Evolutionary conservation across 2,113 vertebrate species (phyloP).

Genomic region (Scortum barcoo): DNA sequence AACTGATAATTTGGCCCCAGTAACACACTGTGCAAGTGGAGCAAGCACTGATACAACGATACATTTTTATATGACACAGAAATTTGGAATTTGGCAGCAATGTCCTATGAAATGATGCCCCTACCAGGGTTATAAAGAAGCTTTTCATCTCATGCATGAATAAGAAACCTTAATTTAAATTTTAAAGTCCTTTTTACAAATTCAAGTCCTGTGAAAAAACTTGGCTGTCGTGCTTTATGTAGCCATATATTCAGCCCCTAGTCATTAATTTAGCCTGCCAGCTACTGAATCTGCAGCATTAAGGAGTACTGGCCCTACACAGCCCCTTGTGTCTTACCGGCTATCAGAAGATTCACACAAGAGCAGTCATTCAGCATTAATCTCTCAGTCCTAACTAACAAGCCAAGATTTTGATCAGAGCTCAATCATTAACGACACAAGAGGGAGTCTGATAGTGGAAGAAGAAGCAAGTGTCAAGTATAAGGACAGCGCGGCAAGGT

Average conservation of each 20-base stretch:
- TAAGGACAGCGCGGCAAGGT: neutral
- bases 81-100: constrained; percentile 30
- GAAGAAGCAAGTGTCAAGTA: constrained; percentile 9
- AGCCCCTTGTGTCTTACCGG: constrained; percentile 18
- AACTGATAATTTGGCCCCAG: neutral
- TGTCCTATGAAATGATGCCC: constrained; percentile 35
- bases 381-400: constrained; percentile 31
- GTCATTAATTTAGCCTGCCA: constrained; percentile 49
- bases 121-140: neutral
- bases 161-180: constrained; percentile 35
- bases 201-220: constrained; percentile 25
- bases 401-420: constrained; percentile 32
- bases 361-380: constrained; percentile 41
- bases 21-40: neutral
- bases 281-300: constrained; percentile 23
- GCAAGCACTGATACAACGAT: neutral
- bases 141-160: constrained; percentile 56
- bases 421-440: constrained; percentile 25
- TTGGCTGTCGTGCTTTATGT: constrained; percentile 15
- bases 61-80: constrained; percentile 15
- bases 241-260: constrained; percentile 15
- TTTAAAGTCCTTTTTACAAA: constrained; percentile 23
- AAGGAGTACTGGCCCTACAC: constrained; percentile 25
- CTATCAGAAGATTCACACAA: constrained; percentile 40
- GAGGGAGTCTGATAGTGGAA: constrained; percentile 16